phyloP scores from a whole-genome alignment of 2,888 invertebrate genomes.

The Boloria selene region DNA sequence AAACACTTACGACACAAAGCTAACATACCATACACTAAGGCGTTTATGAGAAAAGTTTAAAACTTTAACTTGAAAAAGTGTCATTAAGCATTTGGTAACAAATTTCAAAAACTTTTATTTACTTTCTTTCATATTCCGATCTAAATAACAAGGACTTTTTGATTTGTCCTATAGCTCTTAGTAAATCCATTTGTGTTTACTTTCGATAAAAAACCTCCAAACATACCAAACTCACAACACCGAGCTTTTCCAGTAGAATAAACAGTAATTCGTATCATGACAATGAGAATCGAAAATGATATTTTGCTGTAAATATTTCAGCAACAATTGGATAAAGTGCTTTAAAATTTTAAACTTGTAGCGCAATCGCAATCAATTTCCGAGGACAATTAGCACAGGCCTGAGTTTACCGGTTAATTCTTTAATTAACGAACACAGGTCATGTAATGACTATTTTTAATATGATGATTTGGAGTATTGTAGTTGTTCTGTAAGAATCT shows the following conservation, averaged over 20 bases:
- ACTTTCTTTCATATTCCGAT: not conserved
- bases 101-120: too few species aligned
- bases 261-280: conserved; percentile 17
- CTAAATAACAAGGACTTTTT: not conserved
- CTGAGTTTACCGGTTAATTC: conserved; percentile 34
- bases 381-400: conserved; percentile 32
- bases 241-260: conserved; percentile 10
- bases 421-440: conserved; percentile 31
- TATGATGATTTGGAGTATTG: conserved; percentile 13
- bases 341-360: conserved; percentile 35
- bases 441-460: conserved; percentile 19
- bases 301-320: conserved; percentile 27
- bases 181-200: conserved; percentile 3
- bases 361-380: conserved; percentile 36
- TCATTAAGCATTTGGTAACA: too few species aligned
- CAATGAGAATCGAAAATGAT: conserved; percentile 24
- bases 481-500: too few species aligned
- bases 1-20: too few species aligned
- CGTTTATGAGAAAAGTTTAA: too few species aligned
- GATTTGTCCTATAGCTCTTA: not conserved
- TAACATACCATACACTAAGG: too few species aligned
- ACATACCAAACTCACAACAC: conserved; percentile 5
- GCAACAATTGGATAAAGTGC: conserved; percentile 35
- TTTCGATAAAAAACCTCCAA: conserved; percentile 12
- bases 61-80: too few species aligned